Conservation (phyloP, 53 echinoderm and acorn worm species). For the Arbacia lixula region DNA sequence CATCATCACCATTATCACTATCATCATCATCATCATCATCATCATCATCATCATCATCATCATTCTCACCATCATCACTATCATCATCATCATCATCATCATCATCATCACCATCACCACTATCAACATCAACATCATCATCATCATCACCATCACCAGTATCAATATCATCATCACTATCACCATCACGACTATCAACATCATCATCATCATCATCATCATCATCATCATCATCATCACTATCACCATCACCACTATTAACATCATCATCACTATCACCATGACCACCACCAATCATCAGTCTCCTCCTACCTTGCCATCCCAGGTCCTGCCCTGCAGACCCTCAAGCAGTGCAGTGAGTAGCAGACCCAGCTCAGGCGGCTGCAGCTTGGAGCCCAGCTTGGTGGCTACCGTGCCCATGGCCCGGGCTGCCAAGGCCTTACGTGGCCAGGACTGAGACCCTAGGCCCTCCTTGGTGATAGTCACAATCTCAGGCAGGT, state of each 20-base stretch:
- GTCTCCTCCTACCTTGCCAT: slow-evolving; percentile 63
- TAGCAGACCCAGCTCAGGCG: slow-evolving; percentile 82
- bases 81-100: background rate
- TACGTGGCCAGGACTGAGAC: slow-evolving; percentile 90
- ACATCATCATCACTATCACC: background rate
- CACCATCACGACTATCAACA: background rate
- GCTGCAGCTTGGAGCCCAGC: slow-evolving; percentile 78
- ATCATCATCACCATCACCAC: background rate
- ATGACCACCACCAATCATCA: background rate
- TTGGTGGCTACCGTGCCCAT: slow-evolving; percentile 91
- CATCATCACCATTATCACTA: background rate
- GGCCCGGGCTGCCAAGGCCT: slow-evolving; percentile 90
- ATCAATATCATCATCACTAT: background rate
- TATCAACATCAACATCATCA: background rate
- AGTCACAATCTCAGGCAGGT: slow-evolving; percentile 81
- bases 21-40: background rate
- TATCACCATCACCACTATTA: background rate
- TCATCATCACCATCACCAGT: background rate
- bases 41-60: background rate
- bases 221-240: background rate
- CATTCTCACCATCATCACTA: background rate
- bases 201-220: slow-evolving; percentile 8
- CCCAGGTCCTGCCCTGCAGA: slow-evolving; percentile 91
- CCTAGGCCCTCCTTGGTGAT: slow-evolving; percentile 81
- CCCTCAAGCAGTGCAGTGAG: slow-evolving; percentile 75